Percentiles rank a stretch among this genome's conserved stretches.
phyloP scores from a whole-genome alignment of 1,140 invertebrate species.

The Lucilia sericata region DNA sequence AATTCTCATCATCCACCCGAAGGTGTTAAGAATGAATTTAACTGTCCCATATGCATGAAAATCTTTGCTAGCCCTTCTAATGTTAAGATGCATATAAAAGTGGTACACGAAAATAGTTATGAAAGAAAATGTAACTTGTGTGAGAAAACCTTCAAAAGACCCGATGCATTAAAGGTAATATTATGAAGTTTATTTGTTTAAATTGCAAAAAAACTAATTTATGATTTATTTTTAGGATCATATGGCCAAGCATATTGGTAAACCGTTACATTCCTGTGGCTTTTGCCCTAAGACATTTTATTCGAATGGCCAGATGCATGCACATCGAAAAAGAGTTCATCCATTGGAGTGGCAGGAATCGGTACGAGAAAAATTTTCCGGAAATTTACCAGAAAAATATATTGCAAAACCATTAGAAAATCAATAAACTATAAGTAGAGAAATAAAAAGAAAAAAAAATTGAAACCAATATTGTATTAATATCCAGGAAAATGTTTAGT shows the following conservation, averaged over 20 bases:
- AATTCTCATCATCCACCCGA: background rate
- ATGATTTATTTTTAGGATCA: constrained; percentile 54
- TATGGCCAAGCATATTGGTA: constrained; percentile 63
- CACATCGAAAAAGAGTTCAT: constrained; percentile 64
- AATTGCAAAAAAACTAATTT: background rate
- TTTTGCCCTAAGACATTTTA: constrained; percentile 65
- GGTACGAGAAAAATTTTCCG: background rate
- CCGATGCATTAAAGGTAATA: constrained; percentile 57
- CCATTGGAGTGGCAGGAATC: constrained; percentile 56
- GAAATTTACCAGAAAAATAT: constrained; percentile 33
- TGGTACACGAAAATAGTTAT: constrained; percentile 56
- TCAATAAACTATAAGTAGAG: too few species aligned
- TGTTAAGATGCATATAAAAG: constrained; percentile 58
- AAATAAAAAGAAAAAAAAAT: too few species aligned
- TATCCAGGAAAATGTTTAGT: too few species aligned
- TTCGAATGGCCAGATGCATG: constrained; percentile 65
- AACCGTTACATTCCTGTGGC: constrained; percentile 63
- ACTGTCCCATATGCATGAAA: constrained; percentile 6
- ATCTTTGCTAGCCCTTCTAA: constrained; percentile 57
- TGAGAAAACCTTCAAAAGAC: constrained; percentile 62
- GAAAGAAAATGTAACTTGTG: constrained; percentile 61
- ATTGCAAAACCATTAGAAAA: too few species aligned
- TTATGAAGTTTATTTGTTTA: background rate
- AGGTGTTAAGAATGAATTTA: constrained; percentile 46
- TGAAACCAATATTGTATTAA: too few species aligned